These are phyloP conservation scores for Xestia c-nigrum DNA, from an alignment of 2,888 invertebrate genomes.

Conservation along the genomic window DNA sequence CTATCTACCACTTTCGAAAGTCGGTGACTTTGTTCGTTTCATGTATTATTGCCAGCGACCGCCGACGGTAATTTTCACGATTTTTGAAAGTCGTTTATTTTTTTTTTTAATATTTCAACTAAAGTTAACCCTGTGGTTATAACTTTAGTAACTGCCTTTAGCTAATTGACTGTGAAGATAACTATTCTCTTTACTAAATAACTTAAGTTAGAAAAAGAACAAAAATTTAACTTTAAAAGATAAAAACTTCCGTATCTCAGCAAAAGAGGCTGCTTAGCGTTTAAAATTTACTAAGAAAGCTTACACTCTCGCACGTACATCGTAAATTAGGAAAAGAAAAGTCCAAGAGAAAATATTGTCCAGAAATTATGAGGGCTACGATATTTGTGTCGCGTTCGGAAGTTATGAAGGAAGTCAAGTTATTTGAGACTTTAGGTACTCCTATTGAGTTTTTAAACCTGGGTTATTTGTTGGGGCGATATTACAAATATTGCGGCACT, in stretches of 20 bases:
- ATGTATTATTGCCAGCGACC: too few relatives aligned
- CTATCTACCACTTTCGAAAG: too few relatives aligned
- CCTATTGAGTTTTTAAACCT: too few relatives aligned
- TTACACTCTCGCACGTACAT: not conserved
- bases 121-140: not conserved
- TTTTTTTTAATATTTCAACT: too few relatives aligned
- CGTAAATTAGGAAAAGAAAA: constrained; percentile 16
- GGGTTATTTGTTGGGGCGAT: too few relatives aligned
- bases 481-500: too few relatives aligned
- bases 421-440: too few relatives aligned
- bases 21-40: too few relatives aligned
- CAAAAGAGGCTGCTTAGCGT: not conserved
- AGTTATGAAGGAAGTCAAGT: not conserved
- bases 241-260: constrained; percentile 22
- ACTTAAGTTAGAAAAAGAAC: constrained; percentile 13
- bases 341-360: not conserved
- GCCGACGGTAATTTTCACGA: too few relatives aligned
- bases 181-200: constrained; percentile 2
- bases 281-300: constrained; percentile 32
- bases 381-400: not conserved
- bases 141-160: not conserved
- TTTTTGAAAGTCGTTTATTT: too few relatives aligned
- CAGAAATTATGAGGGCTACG: constrained; percentile 3
- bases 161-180: constrained; percentile 21
- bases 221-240: constrained; percentile 11